Base-by-base conservation (phyloP, 2,888 invertebrate genomes). In the Plutella xylostella region DNA sequence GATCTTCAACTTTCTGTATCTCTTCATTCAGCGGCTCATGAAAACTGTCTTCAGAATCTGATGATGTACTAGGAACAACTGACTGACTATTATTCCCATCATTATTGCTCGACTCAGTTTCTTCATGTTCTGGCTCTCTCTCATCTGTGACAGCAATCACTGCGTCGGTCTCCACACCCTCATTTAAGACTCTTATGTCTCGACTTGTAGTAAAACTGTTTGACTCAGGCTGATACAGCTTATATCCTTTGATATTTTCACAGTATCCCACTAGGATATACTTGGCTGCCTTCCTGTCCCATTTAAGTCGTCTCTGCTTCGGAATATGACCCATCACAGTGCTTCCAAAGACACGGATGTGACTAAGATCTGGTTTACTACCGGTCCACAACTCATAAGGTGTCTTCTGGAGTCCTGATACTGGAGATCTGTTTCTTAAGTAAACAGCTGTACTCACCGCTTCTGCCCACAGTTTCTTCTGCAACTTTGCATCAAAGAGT, bases 291-390 rank as follows among this genome's bases (percentile, higher is more conserved):
- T 65, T 63, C 18, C 28, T 46, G 14, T 50, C 50, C 50, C 50
- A 50, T 28, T 50, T 68, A 31, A 45, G 34, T 28, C 61, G 48
- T 43, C 55, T 62, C 46, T 56, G 55, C 45, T 65, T 63, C 2
- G 60, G 59, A 17, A 62, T n/a, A 4, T 28, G 28, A 12, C n/a
- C n/a, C 28, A 28, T 28, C 11, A 28, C 28, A 3, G 9, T 28
- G n/a, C 28, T 28, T 6, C 28, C 28, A 28, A 28, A 28, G 3
- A 28, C 28, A 12, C 28, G 2, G 3, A 28, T 9, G n/a, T 28
- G 28, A 28, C 7, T 4, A 28, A 28, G 9, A 28, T 28, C 28
- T 3, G 28, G 28, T 28, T 28, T 28, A 6, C 11, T 28, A 28
- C 7, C n/a, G n/a, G 28, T 28, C 28, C 28, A 28, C 28, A 28